Evolutionary conservation across 2,113 vertebrate genomes (phyloP), one percentile per base, ranked within the genome.

Genomic region (Takifugu bimaculatus): DNA sequence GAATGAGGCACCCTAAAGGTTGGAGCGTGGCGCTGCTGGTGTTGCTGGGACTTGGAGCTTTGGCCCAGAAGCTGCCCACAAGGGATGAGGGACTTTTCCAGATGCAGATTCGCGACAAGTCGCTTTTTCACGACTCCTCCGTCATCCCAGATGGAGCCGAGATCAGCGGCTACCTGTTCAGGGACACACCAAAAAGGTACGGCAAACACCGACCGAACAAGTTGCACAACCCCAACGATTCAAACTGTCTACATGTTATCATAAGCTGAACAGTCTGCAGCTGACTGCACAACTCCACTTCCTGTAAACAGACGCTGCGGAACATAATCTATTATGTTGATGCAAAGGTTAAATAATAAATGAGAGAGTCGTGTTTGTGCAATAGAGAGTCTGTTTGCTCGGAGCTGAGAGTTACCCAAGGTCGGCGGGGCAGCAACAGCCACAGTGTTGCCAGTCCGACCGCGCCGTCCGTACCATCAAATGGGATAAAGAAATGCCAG

Each of bases 11-110:
- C 79, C 81, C 87, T 56, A 71, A 14, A 60, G 91, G 79, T 12
- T 84, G 86, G 79, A 80, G 65, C 4, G 63, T 82, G 57, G 72
- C 79, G 65, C 89, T 94, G 62, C 62, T 88, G 50, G 70, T 93
- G 82, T 73, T 94, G 9, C 60, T 94, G 42, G 91, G 89, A 0
- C 77, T 92, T 0, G 50, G 77, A 50, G 87, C 85, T 4, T 75
- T 79, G 79, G 84, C 91, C 50, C 97, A 99, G 92, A 99, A 99
- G 81, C 56, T 99, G 11, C 97, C 97, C 42, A 99, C 97, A 1
- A 92, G 97, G 60, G 96, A 99, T 67, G 97, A 99, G 72, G 94
- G 94, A 10, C 93, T 98, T 69, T 99, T 98, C 77, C 97, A 99
- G 88, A 95, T 95, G 94, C 97, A 99, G 88, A 96, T 98, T 75